Percentiles rank a stretch among this genome's conserved stretches.
Conservation (phyloP, 2,113 vertebrate species). For the Tragelaphus strepsiceros region DNA sequence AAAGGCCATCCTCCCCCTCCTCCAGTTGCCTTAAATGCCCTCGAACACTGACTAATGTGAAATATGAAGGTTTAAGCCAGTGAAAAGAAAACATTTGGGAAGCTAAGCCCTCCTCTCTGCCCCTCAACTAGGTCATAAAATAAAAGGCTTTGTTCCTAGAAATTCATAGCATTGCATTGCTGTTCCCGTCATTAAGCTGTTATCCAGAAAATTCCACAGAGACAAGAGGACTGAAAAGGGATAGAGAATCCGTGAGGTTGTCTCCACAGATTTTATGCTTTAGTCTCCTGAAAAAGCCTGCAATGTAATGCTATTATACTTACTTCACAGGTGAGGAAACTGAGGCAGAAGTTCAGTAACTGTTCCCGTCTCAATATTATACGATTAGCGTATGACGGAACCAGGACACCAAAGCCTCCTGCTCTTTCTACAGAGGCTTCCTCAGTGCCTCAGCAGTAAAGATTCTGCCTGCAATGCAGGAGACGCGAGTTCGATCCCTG, state of each 20-base stretch:
- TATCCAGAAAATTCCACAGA: neutral
- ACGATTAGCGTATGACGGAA: neutral
- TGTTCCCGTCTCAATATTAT: accelerated
- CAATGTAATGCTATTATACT: neutral
- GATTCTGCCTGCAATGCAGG: neutral
- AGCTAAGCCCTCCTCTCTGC: neutral
- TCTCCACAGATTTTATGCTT: neutral
- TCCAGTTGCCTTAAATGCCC: neutral
- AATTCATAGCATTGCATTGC: neutral
- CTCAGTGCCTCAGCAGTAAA: neutral
- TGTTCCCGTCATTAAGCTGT: neutral
- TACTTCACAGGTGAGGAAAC: neutral
- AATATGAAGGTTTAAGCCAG: neutral
- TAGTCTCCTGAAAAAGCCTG: neutral
- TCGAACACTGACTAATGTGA: neutral
- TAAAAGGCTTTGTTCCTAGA: neutral
- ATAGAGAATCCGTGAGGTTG: neutral
- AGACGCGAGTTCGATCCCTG: accelerated
- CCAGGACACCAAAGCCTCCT: neutral
- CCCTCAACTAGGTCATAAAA: neutral
- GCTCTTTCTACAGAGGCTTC: neutral
- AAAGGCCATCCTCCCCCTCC: neutral
- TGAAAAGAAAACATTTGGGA: neutral
- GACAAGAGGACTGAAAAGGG: neutral
- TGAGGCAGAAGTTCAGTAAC: neutral